Conservation (phyloP, 1,140 invertebrate genomes). For the Trichonephila clavata region DNA sequence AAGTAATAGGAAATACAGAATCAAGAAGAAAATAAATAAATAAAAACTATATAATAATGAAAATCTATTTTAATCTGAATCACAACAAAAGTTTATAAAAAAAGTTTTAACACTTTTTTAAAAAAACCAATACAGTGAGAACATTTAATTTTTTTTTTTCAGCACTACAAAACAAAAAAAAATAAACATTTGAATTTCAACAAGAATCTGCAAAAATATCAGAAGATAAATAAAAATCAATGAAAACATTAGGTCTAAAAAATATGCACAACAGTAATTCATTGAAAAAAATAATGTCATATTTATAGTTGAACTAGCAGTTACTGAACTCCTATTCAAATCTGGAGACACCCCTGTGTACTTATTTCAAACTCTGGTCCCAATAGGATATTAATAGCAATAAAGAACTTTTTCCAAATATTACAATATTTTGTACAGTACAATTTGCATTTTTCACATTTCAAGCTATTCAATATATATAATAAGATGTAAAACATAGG, state of each 20-base stretch:
- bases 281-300: neutral
- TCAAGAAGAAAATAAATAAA: neutral
- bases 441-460: too few relatives aligned
- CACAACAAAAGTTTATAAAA: neutral
- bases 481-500: too few relatives aligned
- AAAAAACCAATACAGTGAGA: neutral
- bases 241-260: neutral
- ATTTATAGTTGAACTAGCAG: neutral
- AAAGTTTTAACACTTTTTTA: neutral
- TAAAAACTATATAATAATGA: neutral
- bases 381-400: neutral
- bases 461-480: too few relatives aligned
- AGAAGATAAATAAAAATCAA: neutral
- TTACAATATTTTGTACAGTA: too few relatives aligned
- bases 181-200: neutral
- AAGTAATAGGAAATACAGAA: neutral
- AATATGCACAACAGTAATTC: neutral
- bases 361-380: neutral
- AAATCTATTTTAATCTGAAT: neutral
- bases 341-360: neutral
- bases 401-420: neutral
- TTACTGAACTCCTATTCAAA: neutral
- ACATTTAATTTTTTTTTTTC: neutral
- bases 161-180: neutral
- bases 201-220: slow-evolving; percentile 8